Evolutionary conservation across 92 coral and sea anemone genomes (phyloP).

Genomic region (Chrysogorgia sp.): DNA sequence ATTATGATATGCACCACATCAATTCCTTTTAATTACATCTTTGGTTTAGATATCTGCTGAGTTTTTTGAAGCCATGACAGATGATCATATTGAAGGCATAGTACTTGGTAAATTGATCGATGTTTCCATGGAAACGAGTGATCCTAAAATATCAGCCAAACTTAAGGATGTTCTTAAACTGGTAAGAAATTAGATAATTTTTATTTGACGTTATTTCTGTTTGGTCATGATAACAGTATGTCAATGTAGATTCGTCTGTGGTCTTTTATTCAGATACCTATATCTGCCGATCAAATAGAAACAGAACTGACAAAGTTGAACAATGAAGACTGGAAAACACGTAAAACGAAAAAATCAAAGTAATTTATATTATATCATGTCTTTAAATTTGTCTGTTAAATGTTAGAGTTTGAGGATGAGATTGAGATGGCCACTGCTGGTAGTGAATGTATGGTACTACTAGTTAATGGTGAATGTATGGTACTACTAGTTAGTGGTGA

Average conservation of each 20-base stretch:
- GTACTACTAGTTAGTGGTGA: too few species aligned
- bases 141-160: constrained; percentile 53
- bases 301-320: constrained; percentile 69
- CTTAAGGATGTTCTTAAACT: constrained; percentile 63
- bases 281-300: constrained; percentile 70
- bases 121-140: constrained; percentile 54
- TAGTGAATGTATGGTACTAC: too few species aligned
- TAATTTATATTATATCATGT: constrained; percentile 16
- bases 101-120: constrained; percentile 67
- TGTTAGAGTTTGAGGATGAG: not conserved
- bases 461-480: too few species aligned
- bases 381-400: not conserved
- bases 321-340: constrained; percentile 53
- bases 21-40: not conserved
- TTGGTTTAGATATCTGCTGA: constrained; percentile 63
- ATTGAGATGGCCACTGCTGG: too few species aligned
- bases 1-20: too few species aligned
- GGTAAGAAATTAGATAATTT: constrained; percentile 65
- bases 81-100: constrained; percentile 63
- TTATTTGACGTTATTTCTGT: too few species aligned
- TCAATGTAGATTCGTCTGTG: not conserved
- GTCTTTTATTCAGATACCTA: constrained; percentile 48
- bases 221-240: not conserved
- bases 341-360: constrained; percentile 80
- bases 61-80: constrained; percentile 80